Evolutionary conservation across 2,113 vertebrate species (phyloP), one percentile per base, ranked within the genome.

Genomic region (Nothobranchius furzeri): DNA sequence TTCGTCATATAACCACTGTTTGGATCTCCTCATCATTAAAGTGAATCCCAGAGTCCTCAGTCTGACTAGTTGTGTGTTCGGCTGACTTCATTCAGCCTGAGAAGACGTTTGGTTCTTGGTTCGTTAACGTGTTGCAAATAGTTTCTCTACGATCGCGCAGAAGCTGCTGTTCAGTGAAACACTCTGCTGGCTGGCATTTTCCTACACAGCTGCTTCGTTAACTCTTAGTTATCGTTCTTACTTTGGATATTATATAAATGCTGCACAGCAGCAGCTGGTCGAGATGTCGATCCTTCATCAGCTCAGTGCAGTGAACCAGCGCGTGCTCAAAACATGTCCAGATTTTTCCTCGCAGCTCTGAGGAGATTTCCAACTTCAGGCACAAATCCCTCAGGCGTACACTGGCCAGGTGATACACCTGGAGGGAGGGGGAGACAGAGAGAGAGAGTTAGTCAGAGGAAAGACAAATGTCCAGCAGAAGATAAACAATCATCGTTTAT

Each of bases 381-480:
- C 97, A 98, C 56, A 99, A 77, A 55, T 99, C 98, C 20, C 95
- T 93, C 75, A 99, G 83, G 7, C 98, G 96, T 43, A 98, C 98
- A 0, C 97, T 98, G 52, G 95, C 95, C 87, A 99, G 91, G 66
- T 99, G 97, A 80, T 99, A 99, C 8, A 98, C 95, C 98, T 99
- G 87, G 1, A 8, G 6, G 55, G 36, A 40, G 5, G 7, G 4
- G 11, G 10, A n/a, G n/a, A n/a, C n/a, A n/a, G n/a, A n/a, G n/a
- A n/a, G n/a, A n/a, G 46, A 12, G 49, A 50, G 3, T 9, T 5
- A 24, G 14, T 6, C 1, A 36, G 15, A n/a, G n/a, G n/a, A n/a
- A n/a, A n/a, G n/a, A n/a, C n/a, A n/a, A n/a, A n/a, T n/a, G 17
- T 15, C 6, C 36, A 6, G 17, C 25, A 15, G n/a, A n/a, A 17